A percentile compares a stretch with the other conserved stretches of the same genome.
These are phyloP conservation scores for Cygnus buccinator DNA, from an alignment of 2,113 vertebrate genomes.

Conservation along the genomic window DNA sequence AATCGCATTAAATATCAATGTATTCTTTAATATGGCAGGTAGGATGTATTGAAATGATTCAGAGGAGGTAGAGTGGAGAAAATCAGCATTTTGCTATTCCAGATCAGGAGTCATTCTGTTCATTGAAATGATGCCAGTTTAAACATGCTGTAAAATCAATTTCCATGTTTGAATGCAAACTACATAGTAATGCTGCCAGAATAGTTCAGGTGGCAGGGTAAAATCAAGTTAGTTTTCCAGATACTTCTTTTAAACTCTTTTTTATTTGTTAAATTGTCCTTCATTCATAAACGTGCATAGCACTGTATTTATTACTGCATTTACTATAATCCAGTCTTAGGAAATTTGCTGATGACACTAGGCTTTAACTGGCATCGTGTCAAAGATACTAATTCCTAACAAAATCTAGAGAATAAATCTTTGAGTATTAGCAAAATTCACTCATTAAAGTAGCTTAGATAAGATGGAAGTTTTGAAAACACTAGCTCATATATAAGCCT, in stretches of 20 bases:
- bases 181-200: background rate
- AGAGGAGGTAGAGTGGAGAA: background rate
- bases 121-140: background rate
- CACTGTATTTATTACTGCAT: background rate
- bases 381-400: background rate
- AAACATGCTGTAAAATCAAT: background rate
- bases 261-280: background rate
- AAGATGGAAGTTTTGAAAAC: background rate
- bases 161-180: background rate
- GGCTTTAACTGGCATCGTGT: background rate
- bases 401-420: background rate
- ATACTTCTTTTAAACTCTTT: background rate
- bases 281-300: background rate
- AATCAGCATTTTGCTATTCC: background rate
- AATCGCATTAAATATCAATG: background rate
- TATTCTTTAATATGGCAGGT: background rate
- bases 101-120: background rate
- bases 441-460: background rate
- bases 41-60: background rate
- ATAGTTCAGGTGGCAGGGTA: background rate
- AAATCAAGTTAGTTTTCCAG: background rate
- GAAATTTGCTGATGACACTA: background rate
- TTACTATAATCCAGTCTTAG: background rate
- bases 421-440: background rate
- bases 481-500: background rate